These are phyloP conservation scores for Petrocephalus sullivani DNA, from an alignment of 2,797 vertebrate genomes.

Conservation along the genomic window DNA sequence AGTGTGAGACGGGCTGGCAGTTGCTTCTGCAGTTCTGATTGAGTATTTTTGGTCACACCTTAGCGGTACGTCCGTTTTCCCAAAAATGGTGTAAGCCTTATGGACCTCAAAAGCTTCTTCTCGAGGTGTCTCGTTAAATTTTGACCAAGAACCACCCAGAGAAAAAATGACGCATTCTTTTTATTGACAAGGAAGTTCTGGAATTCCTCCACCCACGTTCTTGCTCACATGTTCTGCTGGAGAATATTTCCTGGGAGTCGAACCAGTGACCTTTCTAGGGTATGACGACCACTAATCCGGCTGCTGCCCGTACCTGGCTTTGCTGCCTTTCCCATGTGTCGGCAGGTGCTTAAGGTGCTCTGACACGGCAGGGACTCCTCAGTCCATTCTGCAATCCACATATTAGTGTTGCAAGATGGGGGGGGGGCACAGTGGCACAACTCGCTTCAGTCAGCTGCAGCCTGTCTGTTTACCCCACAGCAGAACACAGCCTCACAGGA, in stretches of 20 bases:
- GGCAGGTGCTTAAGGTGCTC: not conserved
- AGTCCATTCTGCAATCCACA: not conserved
- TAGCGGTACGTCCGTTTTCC: not conserved
- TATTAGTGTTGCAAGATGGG: not conserved
- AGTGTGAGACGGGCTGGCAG: not conserved
- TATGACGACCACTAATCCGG: not conserved
- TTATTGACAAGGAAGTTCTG: not conserved
- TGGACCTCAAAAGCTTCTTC: not conserved
- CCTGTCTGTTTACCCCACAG: not conserved
- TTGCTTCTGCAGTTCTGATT: not conserved
- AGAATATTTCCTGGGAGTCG: not conserved
- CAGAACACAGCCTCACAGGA: not conserved
- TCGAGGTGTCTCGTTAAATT: not conserved
- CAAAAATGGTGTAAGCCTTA: not conserved
- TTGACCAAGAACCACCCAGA: not conserved
- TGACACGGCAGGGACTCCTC: not conserved
- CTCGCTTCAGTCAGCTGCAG: slow-evolving; percentile 10
- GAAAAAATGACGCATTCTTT: not conserved
- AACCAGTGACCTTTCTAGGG: not conserved
- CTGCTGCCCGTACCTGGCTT: not conserved
- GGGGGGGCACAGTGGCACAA: not conserved
- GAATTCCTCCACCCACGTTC: not conserved
- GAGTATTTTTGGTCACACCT: not conserved
- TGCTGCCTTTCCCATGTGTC: not conserved
- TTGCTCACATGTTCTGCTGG: not conserved